phyloP scores from a whole-genome alignment of 2,888 invertebrate genomes.

The Orgyia antiqua region DNA sequence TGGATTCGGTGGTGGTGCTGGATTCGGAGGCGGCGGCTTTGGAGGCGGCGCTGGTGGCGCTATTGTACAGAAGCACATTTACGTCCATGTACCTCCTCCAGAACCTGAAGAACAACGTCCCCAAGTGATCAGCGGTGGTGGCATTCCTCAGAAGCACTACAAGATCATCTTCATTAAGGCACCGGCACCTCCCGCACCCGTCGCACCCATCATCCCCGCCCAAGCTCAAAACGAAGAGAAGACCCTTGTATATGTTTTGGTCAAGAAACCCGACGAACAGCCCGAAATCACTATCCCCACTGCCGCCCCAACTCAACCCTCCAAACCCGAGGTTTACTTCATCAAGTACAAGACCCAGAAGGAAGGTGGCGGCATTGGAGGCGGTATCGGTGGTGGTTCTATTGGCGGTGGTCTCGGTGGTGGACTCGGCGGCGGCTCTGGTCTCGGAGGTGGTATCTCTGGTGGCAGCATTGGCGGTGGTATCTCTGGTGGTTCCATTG shows the following conservation, averaged over 20 bases:
- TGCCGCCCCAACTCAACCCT: slow-evolving; percentile 84
- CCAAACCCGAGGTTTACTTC: slow-evolving; percentile 91
- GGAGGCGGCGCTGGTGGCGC: slow-evolving; percentile 70
- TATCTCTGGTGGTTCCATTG: slow-evolving; percentile 25
- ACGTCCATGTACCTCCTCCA: slow-evolving; percentile 90
- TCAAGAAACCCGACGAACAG: slow-evolving; percentile 89
- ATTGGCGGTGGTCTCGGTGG: slow-evolving; percentile 20
- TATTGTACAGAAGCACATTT: slow-evolving; percentile 88
- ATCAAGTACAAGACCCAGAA: slow-evolving; percentile 89
- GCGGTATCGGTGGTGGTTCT: slow-evolving; percentile 22
- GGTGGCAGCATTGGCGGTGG: slow-evolving; percentile 30
- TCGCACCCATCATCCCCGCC: slow-evolving; percentile 85
- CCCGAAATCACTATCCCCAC: slow-evolving; percentile 88
- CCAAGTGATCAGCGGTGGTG: slow-evolving; percentile 80
- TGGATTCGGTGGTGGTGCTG: slow-evolving; percentile 39
- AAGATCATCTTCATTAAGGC: slow-evolving; percentile 93
- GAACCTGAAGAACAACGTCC: slow-evolving; percentile 84
- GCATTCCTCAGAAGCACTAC: slow-evolving; percentile 87
- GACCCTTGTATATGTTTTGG: slow-evolving; percentile 89
- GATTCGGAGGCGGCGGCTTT: slow-evolving; percentile 48
- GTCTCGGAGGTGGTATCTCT: slow-evolving; percentile 21
- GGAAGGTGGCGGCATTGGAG: slow-evolving; percentile 43
- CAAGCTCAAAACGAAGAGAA: slow-evolving; percentile 87
- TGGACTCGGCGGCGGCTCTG: slow-evolving; percentile 25
- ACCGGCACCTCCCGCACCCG: slow-evolving; percentile 86